A percentile compares a stretch with the other conserved stretches of the same genome.
Evolutionary conservation across 2,888 invertebrate genomes (phyloP).

Genomic region (Andrena marginata): DNA sequence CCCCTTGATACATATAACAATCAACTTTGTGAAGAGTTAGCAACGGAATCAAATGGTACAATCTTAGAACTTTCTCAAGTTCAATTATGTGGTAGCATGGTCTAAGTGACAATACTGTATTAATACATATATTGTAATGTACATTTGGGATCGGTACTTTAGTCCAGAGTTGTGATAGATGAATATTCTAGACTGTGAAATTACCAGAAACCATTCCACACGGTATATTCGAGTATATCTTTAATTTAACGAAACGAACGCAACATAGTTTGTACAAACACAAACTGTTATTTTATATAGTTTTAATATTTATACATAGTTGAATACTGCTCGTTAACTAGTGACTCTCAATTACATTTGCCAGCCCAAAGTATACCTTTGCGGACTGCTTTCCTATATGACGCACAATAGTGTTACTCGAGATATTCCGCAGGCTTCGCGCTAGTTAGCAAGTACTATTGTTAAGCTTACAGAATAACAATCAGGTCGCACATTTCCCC

Average conservation of each 20-base stretch:
- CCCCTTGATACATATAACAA: slow-evolving; percentile 86
- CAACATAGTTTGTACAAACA: slow-evolving; percentile 19
- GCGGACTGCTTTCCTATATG: slow-evolving; percentile 27
- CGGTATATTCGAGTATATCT: slow-evolving; percentile 27
- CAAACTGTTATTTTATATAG: slow-evolving; percentile 20
- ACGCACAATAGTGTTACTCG: slow-evolving; percentile 44
- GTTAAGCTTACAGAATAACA: slow-evolving; percentile 16
- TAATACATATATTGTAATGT: slow-evolving; percentile 39
- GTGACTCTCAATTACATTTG: slow-evolving; percentile 20
- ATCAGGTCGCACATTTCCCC: slow-evolving; percentile 4
- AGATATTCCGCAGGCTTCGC: slow-evolving; percentile 30
- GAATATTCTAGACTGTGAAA: slow-evolving; percentile 43
- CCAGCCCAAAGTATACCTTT: slow-evolving; percentile 13
- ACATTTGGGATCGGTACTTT: slow-evolving; percentile 42
- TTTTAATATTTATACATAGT: slow-evolving; percentile 22
- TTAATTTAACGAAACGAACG: slow-evolving; percentile 29
- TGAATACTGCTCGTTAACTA: slow-evolving; percentile 43
- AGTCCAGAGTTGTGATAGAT: slow-evolving; percentile 35
- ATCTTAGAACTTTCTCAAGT: slow-evolving; percentile 45
- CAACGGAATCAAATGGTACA: slow-evolving; percentile 70
- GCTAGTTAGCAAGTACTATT: slow-evolving; percentile 34
- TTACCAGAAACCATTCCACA: slow-evolving; percentile 44
- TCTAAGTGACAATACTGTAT: slow-evolving; percentile 55
- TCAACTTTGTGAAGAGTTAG: slow-evolving; percentile 32
- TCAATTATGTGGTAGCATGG: slow-evolving; percentile 45